Base-by-base conservation (phyloP, 2,888 invertebrate species). In the Eupithecia insigniata region DNA sequence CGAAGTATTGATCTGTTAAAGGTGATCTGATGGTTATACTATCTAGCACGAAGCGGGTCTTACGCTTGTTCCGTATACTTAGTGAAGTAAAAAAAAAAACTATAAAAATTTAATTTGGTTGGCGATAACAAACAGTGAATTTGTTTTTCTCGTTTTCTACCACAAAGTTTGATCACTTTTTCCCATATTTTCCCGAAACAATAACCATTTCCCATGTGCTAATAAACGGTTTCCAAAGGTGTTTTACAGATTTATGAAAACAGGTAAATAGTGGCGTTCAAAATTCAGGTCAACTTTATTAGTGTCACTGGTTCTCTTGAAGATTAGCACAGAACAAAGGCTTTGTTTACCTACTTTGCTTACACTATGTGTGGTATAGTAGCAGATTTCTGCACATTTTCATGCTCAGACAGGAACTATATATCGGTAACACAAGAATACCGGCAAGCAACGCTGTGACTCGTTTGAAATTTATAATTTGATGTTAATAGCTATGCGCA, bases 401-500 rank as follows among this genome's bases (percentile, higher is more conserved):
- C 22, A 5, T 55, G 1, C 12, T 2, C 22, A 51, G 26, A 46
- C 71, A 66, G 70, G 71, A 75, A 72, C 66, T 68, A 30, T 69
- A 67, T 70, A 74, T 76, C 75, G 67, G 69, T 76, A 73, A 51
- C 75, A 70, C 64, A 78, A 75, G 76, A 80, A 80, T 72, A 78
- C 67, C 70, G 76, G 71, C 79, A 79, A 77, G 79, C 79, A 74
- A 67, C 70, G 74, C 70, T 71, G 76, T 70, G 75, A 74, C 66
- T 75, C 70, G 78, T 81, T 83, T 76, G 75, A 81, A 79, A 79
- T 78, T 81, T 81, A 68, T 83, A 85, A 86, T 86, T 73, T 81
- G 76, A 84, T 83, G 84, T 74, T 84, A 84, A 87, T 85, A 78
- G 69, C 71, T 67, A 58, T 72, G 75, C 70, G 78, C 75, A 64